Base-by-base conservation (phyloP, 2,113 vertebrate genomes). In the Chlorodrepanis virens region DNA sequence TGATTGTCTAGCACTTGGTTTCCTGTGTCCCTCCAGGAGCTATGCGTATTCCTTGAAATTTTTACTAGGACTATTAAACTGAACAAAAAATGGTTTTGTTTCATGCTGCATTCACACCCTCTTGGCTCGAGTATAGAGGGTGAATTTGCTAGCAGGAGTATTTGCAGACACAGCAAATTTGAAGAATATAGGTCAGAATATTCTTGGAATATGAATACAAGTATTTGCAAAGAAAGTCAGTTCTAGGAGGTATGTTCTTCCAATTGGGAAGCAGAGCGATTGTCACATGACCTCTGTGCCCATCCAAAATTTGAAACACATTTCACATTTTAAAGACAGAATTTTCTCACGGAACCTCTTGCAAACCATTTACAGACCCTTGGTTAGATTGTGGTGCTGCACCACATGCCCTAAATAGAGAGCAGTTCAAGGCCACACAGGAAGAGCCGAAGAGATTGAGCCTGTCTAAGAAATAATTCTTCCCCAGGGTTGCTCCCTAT, bases 301-400 rank as follows among this genome's bases (percentile, higher is more conserved):
- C 83, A 91, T 75, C 49, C 47, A 79, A 95, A 97, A 96, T 94
- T 87, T 93, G 85, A 91, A 96, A 95, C 93, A 97, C 93, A 92
- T 97, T 97, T 97, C 84, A 76, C 56, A 92, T 92, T 97, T 97
- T 89, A 95, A 96, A 89, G 76, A 85, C 64, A 94, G 80, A 74
- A 61, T 96, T 96, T 97, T 96, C 91, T 95, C 95, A 96, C 82
- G 45, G 89, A 95, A 94, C 60, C 45, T 72, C 94, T 95, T 91
- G 80, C 94, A 97, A 96, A 97, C 94, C 94, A 95, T 76, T 93
- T 97, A 72, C 96, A 97, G 94, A 79, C 90, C 79, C 39, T 91
- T 87, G 78, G 91, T 93, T 93, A 90, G 74, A 91, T 64, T 95
- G 92, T 93, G 87, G 85, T 93, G 44, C 76, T 89, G 44, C 56